These are phyloP conservation scores for Pipa parva DNA, from an alignment of 2,113 vertebrate species.

Conservation along the genomic window DNA sequence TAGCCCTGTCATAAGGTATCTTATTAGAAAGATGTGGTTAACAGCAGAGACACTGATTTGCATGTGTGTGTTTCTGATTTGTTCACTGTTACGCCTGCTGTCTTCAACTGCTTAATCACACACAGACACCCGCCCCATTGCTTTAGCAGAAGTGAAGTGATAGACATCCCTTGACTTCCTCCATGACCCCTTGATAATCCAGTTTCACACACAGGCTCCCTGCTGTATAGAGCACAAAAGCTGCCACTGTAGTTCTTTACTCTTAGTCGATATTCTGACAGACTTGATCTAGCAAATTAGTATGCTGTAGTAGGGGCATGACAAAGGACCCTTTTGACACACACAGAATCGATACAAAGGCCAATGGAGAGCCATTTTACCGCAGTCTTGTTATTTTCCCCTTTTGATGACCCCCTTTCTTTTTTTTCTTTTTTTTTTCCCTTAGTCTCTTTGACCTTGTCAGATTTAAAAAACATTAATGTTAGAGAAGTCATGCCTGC, in stretches of 20 bases:
- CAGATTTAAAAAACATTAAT: conserved; percentile 69
- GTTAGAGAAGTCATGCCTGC: conserved; percentile 61
- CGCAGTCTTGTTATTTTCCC: conserved; percentile 71
- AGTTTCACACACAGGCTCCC: conserved; percentile 97
- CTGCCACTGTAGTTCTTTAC: conserved; percentile 84
- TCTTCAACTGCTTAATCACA: conserved; percentile 93
- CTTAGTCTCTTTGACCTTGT: conserved; percentile 68
- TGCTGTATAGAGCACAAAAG: conserved; percentile 90
- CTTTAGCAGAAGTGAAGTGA: conserved; percentile 86
- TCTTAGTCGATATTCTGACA: conserved; percentile 96
- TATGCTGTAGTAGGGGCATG: conserved; percentile 92
- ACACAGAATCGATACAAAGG: conserved; percentile 90
- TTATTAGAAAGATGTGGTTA: conserved; percentile 71
- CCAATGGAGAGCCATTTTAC: conserved; percentile 83
- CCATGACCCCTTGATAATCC: conserved; percentile 98
- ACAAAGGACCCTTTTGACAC: conserved; percentile 97
- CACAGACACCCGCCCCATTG: conserved; percentile 76
- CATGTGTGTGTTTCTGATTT: conserved; percentile 77
- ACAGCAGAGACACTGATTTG: conserved; percentile 69
- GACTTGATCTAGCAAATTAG: conserved; percentile 99
- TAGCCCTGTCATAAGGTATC: conserved; percentile 59
- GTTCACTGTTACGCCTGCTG: conserved; percentile 65
- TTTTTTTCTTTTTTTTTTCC: conserved; percentile 52
- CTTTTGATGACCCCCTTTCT: conserved; percentile 69
- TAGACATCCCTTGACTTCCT: conserved; percentile 92